A percentile compares a stretch with the other conserved stretches of the same genome.
phyloP scores from a whole-genome alignment of 1,140 invertebrate genomes.

The Euglossa dilemma region DNA sequence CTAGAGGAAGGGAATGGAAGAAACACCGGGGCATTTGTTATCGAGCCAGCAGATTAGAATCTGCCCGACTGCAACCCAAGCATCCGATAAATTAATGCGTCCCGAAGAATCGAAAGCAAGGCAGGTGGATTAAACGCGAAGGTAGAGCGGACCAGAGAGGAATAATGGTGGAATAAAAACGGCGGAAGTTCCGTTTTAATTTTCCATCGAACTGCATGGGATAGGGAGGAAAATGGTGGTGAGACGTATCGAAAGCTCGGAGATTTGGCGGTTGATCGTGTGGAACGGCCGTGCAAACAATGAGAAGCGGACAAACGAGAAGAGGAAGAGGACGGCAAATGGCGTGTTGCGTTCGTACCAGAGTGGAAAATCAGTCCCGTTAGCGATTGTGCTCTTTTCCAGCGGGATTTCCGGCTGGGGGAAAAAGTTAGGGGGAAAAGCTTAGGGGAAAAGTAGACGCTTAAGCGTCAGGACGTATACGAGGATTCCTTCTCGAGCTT shows the following conservation, averaged over 20 bases:
- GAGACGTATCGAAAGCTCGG: conserved; percentile 6
- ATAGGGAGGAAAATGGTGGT: not conserved
- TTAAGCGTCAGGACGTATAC: not conserved
- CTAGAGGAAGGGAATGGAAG: too few relatives aligned
- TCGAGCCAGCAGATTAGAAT: too few relatives aligned
- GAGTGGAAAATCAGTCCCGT: conserved; percentile 19
- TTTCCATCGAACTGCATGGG: not conserved
- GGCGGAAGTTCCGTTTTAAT: conserved; percentile 1
- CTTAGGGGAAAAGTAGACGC: not conserved
- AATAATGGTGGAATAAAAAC: not conserved
- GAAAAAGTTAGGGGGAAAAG: too few relatives aligned
- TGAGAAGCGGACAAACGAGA: conserved; percentile 15
- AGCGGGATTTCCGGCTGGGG: conserved; percentile 15
- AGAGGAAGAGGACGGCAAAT: not conserved
- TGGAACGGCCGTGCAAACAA: conserved; percentile 28
- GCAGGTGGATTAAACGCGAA: too few relatives aligned
- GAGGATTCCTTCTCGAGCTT: not conserved
- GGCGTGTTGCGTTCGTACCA: not conserved
- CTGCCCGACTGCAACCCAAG: too few relatives aligned
- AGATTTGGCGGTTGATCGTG: conserved; percentile 2
- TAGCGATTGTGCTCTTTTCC: conserved; percentile 11
- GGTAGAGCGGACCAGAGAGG: too few relatives aligned
- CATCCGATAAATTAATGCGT: too few relatives aligned
- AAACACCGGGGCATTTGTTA: too few relatives aligned
- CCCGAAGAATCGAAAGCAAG: too few relatives aligned